These are phyloP conservation scores for Adineta ricciae DNA, from an alignment of 2,888 invertebrate species.

Conservation along the genomic window DNA sequence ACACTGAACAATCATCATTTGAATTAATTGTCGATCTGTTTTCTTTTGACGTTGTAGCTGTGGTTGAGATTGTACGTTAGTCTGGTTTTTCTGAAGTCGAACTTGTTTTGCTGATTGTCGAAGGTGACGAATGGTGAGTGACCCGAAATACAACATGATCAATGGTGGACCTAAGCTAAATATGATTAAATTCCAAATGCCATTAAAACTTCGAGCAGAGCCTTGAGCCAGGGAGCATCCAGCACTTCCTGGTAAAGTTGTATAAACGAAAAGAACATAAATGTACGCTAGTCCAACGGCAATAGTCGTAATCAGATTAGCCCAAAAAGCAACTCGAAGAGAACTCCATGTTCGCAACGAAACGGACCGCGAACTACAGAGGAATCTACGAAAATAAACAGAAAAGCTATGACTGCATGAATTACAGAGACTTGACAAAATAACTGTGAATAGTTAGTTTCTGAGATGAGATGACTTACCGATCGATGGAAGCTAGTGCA, in stretches of 20 bases:
- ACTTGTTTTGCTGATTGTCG: not conserved
- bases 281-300: not conserved
- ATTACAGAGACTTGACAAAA: too few species aligned
- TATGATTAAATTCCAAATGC: not conserved
- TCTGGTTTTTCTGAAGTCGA: not conserved
- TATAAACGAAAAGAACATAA: not conserved
- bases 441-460: too few species aligned
- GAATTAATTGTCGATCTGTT: not conserved
- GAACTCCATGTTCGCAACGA: not conserved
- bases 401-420: too few species aligned
- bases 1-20: not conserved
- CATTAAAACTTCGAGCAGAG: not conserved
- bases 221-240: not conserved
- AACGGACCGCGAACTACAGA: not conserved
- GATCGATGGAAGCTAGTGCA: not conserved
- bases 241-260: not conserved
- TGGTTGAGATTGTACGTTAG: not conserved
- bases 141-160: not conserved
- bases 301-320: not conserved
- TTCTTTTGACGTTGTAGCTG: not conserved
- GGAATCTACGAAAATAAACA: not conserved
- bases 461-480: not conserved
- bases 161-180: not conserved
- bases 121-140: not conserved
- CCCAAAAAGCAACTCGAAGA: not conserved